Conservation (phyloP, 2,797 vertebrate species). For the Notolabrus celidotus region DNA sequence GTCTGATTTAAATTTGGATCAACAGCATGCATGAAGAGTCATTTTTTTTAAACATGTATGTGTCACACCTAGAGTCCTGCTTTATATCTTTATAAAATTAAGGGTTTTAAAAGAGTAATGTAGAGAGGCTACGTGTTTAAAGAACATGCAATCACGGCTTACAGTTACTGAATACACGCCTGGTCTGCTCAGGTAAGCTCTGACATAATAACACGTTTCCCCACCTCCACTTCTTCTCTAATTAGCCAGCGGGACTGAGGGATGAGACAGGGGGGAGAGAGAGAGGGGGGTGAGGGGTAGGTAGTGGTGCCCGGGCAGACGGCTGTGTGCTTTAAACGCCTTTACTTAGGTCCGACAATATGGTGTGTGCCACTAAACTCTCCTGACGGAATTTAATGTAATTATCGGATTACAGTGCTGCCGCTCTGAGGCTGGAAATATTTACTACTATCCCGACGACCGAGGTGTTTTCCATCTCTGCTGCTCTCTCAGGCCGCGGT, state of each 20-base stretch:
- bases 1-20: no score
- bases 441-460: slow-evolving; percentile 65
- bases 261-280: slow-evolving; percentile 35
- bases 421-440: slow-evolving; percentile 63
- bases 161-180: no score
- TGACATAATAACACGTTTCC: slow-evolving; percentile 21
- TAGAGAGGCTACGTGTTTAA: neutral
- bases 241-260: slow-evolving; percentile 47
- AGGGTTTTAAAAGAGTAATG: no score
- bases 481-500: slow-evolving; percentile 13
- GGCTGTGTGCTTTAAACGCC: slow-evolving; percentile 76
- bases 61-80: no score
- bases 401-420: slow-evolving; percentile 86
- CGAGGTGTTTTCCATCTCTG: slow-evolving; percentile 44
- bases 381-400: slow-evolving; percentile 82
- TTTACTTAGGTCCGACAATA: slow-evolving; percentile 80
- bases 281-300: neutral
- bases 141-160: no score
- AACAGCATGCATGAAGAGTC: no score
- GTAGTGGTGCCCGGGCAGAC: slow-evolving; percentile 68
- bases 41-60: no score
- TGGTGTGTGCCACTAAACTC: slow-evolving; percentile 83
- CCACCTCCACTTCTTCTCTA: slow-evolving; percentile 38
- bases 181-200: no score
- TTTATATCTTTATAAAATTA: no score